Evolutionary conservation across 2,113 vertebrate genomes (phyloP).

Genomic region (Meriones unguiculatus): DNA sequence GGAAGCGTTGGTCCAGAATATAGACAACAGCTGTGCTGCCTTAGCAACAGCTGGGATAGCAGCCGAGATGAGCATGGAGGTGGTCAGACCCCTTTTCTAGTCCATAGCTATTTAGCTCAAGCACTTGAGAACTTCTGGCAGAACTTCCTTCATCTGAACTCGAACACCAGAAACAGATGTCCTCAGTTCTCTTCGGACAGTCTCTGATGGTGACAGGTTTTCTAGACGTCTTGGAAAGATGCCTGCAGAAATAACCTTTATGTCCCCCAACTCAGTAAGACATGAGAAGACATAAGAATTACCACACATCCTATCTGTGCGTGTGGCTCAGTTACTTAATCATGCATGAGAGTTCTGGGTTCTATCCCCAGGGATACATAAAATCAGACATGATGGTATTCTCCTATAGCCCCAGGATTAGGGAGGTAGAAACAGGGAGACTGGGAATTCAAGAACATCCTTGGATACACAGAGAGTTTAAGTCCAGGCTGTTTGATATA

Average conservation of each 20-base stretch:
- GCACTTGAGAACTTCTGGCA: neutral
- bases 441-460: neutral
- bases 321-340: neutral
- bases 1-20: neutral
- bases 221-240: conserved; percentile 14
- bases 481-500: neutral
- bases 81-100: neutral
- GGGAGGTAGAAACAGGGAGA: neutral
- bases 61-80: neutral
- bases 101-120: neutral
- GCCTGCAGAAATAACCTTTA: neutral
- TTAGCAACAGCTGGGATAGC: too few species aligned
- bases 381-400: neutral
- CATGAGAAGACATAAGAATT: neutral
- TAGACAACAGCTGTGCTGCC: neutral
- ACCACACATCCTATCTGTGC: neutral
- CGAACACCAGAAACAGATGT: neutral
- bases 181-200: neutral
- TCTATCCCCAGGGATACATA: neutral
- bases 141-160: neutral
- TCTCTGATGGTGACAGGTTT: neutral
- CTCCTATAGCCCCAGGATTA: neutral
- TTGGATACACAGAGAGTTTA: neutral
- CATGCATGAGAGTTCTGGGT: neutral
- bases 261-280: neutral